Conservation (phyloP, 2,797 vertebrate species). For the Thamnophis elegans region DNA sequence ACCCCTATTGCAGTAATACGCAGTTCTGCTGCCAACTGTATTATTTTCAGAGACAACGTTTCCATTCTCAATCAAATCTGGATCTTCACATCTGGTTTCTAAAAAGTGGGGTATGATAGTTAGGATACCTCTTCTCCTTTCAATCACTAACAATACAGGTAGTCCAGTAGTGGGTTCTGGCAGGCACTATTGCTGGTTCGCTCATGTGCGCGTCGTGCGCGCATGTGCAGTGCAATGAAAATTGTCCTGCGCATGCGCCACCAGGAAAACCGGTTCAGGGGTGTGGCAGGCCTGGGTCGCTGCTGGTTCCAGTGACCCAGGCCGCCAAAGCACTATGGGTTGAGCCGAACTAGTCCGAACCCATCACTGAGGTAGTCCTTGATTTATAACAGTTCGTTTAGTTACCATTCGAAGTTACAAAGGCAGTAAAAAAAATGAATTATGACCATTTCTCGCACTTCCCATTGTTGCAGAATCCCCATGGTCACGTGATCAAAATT, state of each 20-base stretch:
- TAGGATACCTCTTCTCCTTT: slow-evolving; percentile 9
- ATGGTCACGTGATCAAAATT: neutral
- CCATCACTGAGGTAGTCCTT: neutral
- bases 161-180: neutral
- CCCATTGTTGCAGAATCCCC: neutral
- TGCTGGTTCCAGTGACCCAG: too few relatives aligned
- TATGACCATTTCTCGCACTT: neutral
- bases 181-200: too few relatives aligned
- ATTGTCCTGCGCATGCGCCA: too few relatives aligned
- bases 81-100: slow-evolving; percentile 78
- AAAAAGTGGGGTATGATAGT: slow-evolving; percentile 52
- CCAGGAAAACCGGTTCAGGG: too few relatives aligned
- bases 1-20: slow-evolving; percentile 84
- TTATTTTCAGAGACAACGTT: slow-evolving; percentile 78
- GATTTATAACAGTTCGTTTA: too few relatives aligned
- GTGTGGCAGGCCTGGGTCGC: too few relatives aligned
- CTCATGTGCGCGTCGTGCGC: too few relatives aligned
- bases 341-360: too few relatives aligned
- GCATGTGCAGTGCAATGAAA: too few relatives aligned
- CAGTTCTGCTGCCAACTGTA: slow-evolving; percentile 75
- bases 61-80: slow-evolving; percentile 77
- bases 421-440: too few relatives aligned
- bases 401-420: too few relatives aligned
- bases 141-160: neutral
- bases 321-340: too few relatives aligned